Evolutionary conservation across 2,113 vertebrate genomes (phyloP).

Genomic region (Saimiri boliviensis): DNA sequence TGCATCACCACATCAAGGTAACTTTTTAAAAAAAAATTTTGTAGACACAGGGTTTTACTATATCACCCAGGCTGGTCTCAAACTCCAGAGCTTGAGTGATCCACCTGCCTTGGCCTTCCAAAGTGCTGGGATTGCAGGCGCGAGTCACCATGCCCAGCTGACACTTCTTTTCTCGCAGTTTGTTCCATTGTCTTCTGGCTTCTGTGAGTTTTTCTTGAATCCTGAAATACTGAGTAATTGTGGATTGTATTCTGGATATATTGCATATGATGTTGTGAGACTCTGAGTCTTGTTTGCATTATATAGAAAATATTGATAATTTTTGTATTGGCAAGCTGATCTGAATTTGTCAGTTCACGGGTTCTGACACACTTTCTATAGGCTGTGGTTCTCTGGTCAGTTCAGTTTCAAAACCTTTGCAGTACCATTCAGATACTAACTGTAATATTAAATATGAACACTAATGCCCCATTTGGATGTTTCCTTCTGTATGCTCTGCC

Average conservation of each 20-base stretch:
- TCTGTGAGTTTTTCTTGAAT: background rate
- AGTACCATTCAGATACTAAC: background rate
- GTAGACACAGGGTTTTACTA: too few relatives aligned
- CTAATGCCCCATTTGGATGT: too few relatives aligned
- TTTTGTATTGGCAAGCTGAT: background rate
- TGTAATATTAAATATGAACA: background rate
- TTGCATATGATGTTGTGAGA: background rate
- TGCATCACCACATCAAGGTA: too few relatives aligned
- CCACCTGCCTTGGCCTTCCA: too few relatives aligned
- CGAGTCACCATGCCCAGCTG: background rate
- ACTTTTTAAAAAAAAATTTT: fast-evolving
- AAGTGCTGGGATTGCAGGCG: too few relatives aligned
- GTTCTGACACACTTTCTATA: background rate
- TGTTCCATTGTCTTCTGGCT: background rate
- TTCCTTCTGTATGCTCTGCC: too few relatives aligned
- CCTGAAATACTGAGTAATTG: background rate
- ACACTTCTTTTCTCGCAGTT: background rate
- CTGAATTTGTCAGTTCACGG: background rate
- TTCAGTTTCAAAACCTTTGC: background rate
- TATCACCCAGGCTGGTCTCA: too few relatives aligned
- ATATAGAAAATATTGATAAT: background rate
- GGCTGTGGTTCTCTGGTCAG: background rate
- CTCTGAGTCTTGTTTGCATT: background rate
- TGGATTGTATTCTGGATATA: background rate
- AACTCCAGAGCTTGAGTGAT: too few relatives aligned